These are phyloP conservation scores for Pristionchus exspectatus DNA, from an alignment of 2,888 invertebrate species.

Conservation along the genomic window DNA sequence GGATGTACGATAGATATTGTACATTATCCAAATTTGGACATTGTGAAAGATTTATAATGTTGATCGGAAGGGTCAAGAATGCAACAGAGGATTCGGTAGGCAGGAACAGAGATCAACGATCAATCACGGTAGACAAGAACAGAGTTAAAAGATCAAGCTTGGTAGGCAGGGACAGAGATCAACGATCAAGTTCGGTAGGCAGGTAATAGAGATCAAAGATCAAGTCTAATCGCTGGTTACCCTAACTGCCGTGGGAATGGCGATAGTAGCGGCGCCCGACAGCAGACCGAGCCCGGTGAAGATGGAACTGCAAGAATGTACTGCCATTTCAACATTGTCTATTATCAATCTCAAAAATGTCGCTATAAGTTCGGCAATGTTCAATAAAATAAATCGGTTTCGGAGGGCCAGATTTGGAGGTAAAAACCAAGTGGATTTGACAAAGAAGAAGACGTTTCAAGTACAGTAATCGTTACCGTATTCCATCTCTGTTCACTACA, in stretches of 20 bases:
- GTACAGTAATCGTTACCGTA: neutral
- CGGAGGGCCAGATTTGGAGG: too few species aligned
- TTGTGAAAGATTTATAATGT: too few species aligned
- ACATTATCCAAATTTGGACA: neutral
- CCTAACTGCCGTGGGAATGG: constrained; percentile 73
- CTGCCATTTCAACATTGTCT: neutral
- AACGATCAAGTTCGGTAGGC: too few species aligned
- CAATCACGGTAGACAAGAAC: too few species aligned
- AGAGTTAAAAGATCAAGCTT: neutral
- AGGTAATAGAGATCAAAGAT: neutral
- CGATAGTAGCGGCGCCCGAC: constrained; percentile 72
- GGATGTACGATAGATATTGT: neutral
- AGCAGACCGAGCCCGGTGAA: constrained; percentile 75
- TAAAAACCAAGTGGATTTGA: too few species aligned
- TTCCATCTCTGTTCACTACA: constrained; percentile 65
- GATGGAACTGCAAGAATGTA: constrained; percentile 59
- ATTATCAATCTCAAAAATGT: neutral
- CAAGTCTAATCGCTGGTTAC: constrained; percentile 54
- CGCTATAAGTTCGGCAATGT: too few species aligned
- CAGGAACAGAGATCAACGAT: neutral
- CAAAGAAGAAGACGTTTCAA: too few species aligned
- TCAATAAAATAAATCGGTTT: too few species aligned
- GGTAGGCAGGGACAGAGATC: too few species aligned
- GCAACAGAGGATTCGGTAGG: neutral
- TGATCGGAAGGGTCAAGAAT: too few species aligned